Percentiles rank a stretch among this genome's conserved stretches.
These are phyloP conservation scores for Magallana angulata DNA, from an alignment of 1,140 invertebrate genomes.

Conservation along the genomic window DNA sequence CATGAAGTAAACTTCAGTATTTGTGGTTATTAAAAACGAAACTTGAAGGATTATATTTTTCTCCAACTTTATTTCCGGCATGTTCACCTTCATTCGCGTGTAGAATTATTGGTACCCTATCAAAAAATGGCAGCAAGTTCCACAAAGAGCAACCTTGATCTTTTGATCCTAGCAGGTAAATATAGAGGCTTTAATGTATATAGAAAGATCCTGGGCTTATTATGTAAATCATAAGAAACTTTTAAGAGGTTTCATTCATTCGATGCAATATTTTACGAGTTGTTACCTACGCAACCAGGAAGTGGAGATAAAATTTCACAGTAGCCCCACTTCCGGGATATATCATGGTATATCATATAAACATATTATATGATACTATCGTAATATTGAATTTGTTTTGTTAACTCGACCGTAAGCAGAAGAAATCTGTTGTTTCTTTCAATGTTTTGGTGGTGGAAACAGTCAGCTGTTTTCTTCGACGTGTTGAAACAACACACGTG, in stretches of 20 bases:
- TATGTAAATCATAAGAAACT: not conserved
- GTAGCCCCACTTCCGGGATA: not conserved
- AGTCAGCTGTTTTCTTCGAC: not conserved
- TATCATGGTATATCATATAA: conserved; percentile 34
- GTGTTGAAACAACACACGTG: conserved; percentile 29
- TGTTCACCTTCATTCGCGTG: conserved; percentile 60
- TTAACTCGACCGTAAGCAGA: too few relatives aligned
- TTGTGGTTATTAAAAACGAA: not conserved
- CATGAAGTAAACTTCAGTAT: too few relatives aligned
- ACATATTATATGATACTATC: not conserved
- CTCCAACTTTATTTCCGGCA: conserved; percentile 61
- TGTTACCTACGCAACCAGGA: conserved; percentile 64
- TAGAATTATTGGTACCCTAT: conserved; percentile 36
- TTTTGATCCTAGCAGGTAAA: conserved; percentile 66
- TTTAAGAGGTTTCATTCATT: conserved; percentile 10
- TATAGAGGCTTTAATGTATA: not conserved
- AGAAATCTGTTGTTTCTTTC: too few relatives aligned
- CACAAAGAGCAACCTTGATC: conserved; percentile 59
- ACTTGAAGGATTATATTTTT: conserved; percentile 31
- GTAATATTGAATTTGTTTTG: too few relatives aligned
- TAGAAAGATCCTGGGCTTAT: not conserved
- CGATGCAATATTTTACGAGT: conserved; percentile 26
- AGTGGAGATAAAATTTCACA: conserved; percentile 58
- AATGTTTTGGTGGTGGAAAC: too few relatives aligned
- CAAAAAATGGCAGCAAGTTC: conserved; percentile 62